Evolutionary conservation across 2,888 invertebrate genomes (phyloP).

Genomic region (Doris montereyensis): DNA sequence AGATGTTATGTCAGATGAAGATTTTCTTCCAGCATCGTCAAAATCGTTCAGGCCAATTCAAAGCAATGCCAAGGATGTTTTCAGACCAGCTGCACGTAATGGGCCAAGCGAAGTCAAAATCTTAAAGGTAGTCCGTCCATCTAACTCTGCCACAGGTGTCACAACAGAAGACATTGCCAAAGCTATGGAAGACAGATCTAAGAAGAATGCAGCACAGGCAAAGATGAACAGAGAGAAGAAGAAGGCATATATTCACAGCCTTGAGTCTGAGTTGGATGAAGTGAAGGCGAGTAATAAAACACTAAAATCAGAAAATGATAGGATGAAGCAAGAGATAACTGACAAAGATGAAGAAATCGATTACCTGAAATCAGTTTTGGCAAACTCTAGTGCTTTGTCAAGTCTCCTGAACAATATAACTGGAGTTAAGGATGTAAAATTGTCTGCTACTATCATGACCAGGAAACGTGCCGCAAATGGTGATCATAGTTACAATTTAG

Average conservation of each 20-base stretch:
- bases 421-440: constrained; percentile 55
- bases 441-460: constrained; percentile 53
- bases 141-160: constrained; percentile 39
- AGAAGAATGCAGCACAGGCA: constrained; percentile 65
- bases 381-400: constrained; percentile 66
- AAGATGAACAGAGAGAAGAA: constrained; percentile 67
- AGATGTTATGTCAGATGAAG: neutral
- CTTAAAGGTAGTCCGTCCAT: constrained; percentile 51
- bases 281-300: constrained; percentile 54
- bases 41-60: too few species aligned
- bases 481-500: constrained; percentile 50
- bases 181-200: constrained; percentile 58
- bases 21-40: neutral
- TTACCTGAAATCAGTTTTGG: constrained; percentile 66
- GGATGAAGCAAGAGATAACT: constrained; percentile 46
- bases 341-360: constrained; percentile 61
- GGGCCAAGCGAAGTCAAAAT: constrained; percentile 29
- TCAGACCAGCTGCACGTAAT: too few species aligned
- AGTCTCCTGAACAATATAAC: constrained; percentile 63
- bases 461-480: constrained; percentile 54
- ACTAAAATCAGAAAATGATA: constrained; percentile 48
- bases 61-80: too few species aligned
- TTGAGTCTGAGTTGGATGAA: constrained; percentile 58
- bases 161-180: constrained; percentile 49
- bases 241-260: constrained; percentile 61